Evolutionary conservation across 2,797 vertebrate species (phyloP).

Genomic region (Babyrousa celebensis): DNA sequence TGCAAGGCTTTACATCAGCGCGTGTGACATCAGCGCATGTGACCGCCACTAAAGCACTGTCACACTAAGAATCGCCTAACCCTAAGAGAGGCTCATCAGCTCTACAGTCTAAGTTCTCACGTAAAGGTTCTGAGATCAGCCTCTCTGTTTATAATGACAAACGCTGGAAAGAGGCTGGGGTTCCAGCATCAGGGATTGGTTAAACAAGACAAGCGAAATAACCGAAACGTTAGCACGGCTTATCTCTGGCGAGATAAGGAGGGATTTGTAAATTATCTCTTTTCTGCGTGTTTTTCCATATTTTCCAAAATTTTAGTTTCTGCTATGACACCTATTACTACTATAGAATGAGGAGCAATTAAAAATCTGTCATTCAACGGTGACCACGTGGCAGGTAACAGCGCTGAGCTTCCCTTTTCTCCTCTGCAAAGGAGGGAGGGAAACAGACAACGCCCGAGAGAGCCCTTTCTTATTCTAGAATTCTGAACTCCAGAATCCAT

Average conservation of each 20-base stretch:
- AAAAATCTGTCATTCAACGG: not conserved
- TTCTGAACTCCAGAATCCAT: not conserved
- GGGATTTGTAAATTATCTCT: not conserved
- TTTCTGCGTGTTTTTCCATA: slow-evolving; percentile 12
- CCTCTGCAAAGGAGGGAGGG: not conserved
- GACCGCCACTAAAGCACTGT: not conserved
- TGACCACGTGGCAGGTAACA: not conserved
- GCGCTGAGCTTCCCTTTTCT: not conserved
- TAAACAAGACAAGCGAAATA: not conserved
- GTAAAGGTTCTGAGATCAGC: not conserved
- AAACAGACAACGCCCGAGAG: not conserved
- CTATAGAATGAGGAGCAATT: not conserved
- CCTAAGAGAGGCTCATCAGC: not conserved
- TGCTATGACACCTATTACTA: not conserved
- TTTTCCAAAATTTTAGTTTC: slow-evolving; percentile 49
- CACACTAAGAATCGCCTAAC: not conserved
- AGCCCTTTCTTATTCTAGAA: not conserved
- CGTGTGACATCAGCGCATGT: not conserved
- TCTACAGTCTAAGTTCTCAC: not conserved
- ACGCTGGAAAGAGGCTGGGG: not conserved
- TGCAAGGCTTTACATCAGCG: not conserved
- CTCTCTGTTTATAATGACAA: not conserved
- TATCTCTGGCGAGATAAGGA: not conserved
- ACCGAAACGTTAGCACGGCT: not conserved
- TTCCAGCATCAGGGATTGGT: not conserved